Evolutionary conservation across 1,140 invertebrate genomes (phyloP).

Genomic region (Bradysia coprophila): DNA sequence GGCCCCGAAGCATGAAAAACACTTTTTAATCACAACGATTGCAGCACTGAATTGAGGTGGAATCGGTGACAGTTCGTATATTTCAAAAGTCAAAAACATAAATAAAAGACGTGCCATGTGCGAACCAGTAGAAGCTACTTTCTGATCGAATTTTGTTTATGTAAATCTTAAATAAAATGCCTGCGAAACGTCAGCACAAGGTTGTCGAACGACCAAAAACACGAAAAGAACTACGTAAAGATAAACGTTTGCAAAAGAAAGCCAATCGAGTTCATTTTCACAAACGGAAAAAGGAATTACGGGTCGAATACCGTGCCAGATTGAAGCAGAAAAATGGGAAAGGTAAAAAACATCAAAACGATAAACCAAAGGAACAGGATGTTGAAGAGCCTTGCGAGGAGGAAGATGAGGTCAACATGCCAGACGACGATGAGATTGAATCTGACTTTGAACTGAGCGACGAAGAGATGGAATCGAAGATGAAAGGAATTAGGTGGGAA

Average conservation of each 20-base stretch:
- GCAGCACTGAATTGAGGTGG: too few species aligned
- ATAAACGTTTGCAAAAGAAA: constrained; percentile 32
- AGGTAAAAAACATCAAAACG: constrained; percentile 7
- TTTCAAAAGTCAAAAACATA: too few species aligned
- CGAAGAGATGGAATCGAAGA: constrained; percentile 11
- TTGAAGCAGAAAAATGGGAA: background rate
- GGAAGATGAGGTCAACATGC: constrained; percentile 6
- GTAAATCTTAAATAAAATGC: too few species aligned
- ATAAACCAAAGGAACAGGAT: constrained; percentile 4
- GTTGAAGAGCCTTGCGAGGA: constrained; percentile 7
- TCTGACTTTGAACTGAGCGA: constrained; percentile 18
- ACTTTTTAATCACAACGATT: too few species aligned
- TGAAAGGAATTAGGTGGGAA: background rate
- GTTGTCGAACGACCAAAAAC: constrained; percentile 19
- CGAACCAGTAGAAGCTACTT: too few species aligned
- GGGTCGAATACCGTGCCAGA: background rate
- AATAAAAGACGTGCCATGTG: too few species aligned
- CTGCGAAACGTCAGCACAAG: too few species aligned
- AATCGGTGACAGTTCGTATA: too few species aligned
- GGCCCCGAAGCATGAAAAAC: too few species aligned
- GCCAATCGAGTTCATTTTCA: constrained; percentile 27
- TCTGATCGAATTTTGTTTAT: too few species aligned
- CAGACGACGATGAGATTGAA: constrained; percentile 17
- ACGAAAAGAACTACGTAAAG: constrained; percentile 39
- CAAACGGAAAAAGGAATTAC: constrained; percentile 12